Base-by-base conservation (phyloP, 2,113 vertebrate species). In the Vanacampus margaritifer region DNA sequence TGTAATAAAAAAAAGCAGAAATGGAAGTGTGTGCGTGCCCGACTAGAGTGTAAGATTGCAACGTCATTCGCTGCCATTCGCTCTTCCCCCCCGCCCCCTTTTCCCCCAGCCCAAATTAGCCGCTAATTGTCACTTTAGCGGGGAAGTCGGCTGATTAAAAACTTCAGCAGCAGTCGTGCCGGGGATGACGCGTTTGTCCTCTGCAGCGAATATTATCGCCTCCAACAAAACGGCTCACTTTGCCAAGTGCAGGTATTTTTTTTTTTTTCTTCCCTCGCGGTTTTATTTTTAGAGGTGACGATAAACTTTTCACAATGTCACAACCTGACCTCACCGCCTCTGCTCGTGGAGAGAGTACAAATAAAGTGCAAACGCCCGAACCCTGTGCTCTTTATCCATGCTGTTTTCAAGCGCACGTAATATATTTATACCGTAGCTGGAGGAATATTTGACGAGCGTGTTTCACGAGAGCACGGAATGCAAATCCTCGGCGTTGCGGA, bases 241-340 rank as follows among this genome's bases (percentile, higher is more conserved):
- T 9, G 6, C 23, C 23, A 54, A 54, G 23, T 56, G 2, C 28
- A n/a, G n/a, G n/a, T n/a, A n/a, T n/a, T n/a, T n/a, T n/a, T n/a
- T 6, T 5, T 23, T 53, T 24, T 12, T 14, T 14, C 26, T 32
- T 1, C 28, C 28, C 28, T 32, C 28, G 4, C 28, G 28, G 28
- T 32, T 32, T 57, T 17, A 57, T 3, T 57, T 57, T 23, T 56
- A 28, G 24, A 56, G 24, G 53, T 19, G 54, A 17, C 14, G 5
- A 56, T 59, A 60, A 60, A 36, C 58, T 37, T 37, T 12, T 60
- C 35, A 60, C 19, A 36, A 37, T 60, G 58, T 39, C 35, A 60
- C 35, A 37, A 60, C 11, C 19, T 19, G 35, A 60, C 35, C 35
- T 60, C 11, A 39, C 10, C 35, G 21, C 36, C 19, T n/a, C 35